Conservation (phyloP, 2,113 vertebrate genomes). For the Ailurus styani region DNA sequence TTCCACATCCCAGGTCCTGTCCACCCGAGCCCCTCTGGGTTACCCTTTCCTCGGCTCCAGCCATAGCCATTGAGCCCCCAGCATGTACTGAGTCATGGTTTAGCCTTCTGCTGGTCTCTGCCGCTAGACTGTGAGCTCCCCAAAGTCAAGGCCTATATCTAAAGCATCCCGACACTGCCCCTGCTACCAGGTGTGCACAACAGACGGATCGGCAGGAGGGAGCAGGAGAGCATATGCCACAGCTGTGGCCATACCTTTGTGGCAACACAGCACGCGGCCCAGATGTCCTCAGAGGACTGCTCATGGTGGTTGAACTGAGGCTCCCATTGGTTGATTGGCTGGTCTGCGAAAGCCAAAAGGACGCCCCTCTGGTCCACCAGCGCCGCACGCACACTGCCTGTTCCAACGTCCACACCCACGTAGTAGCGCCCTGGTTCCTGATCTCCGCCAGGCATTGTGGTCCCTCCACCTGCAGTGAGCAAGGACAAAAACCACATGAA, state of each 20-base stretch:
- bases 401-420: constrained; percentile 94
- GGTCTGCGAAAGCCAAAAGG: constrained; percentile 83
- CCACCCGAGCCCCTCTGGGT: neutral
- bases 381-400: constrained; percentile 91
- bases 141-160: neutral
- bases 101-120: neutral
- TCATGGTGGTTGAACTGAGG: constrained; percentile 89
- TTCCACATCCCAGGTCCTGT: neutral
- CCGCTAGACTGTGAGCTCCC: neutral
- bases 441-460: constrained; percentile 66
- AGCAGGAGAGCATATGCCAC: fast-evolving
- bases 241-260: constrained; percentile 83
- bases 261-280: constrained; percentile 90
- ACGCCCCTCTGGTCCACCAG: constrained; percentile 86
- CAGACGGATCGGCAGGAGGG: neutral
- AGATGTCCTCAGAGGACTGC: constrained; percentile 94
- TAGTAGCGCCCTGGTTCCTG: constrained; percentile 79
- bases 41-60: neutral
- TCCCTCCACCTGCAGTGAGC: constrained; percentile 38
- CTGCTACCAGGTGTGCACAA: neutral
- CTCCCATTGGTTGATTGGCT: constrained; percentile 90
- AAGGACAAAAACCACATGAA: neutral
- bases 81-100: neutral
- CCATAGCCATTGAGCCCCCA: neutral
- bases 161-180: neutral